Evolutionary conservation across 1,140 invertebrate genomes (phyloP).

Genomic region (Lethocerus indicus): DNA sequence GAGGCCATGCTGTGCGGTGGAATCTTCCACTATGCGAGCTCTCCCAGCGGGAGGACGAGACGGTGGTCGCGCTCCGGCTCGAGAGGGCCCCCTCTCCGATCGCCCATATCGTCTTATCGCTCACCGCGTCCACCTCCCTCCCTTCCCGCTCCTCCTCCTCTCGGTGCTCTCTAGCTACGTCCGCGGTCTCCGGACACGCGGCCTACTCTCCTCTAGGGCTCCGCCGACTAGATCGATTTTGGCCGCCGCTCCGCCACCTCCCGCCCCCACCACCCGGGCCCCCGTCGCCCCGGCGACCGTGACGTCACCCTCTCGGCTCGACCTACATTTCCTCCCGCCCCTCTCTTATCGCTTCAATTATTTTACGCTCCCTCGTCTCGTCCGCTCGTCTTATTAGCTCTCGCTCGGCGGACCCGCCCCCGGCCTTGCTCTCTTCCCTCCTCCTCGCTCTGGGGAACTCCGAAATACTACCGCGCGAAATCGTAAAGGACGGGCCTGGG

Average conservation of each 20-base stretch:
- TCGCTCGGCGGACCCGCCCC: no score
- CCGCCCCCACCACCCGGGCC: neutral
- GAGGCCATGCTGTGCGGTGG: constrained; percentile 68
- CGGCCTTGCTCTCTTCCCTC: no score
- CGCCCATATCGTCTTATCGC: neutral
- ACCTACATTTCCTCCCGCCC: neutral
- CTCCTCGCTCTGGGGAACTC: no score
- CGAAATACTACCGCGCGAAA: no score
- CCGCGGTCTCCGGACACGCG: neutral
- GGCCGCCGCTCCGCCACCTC: neutral
- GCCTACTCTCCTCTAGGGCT: neutral
- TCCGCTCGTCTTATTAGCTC: neutral
- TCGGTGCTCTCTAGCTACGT: neutral
- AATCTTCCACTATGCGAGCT: constrained; percentile 14
- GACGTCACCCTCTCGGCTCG: neutral
- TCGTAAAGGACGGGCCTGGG: no score
- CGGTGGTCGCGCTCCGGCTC: neutral
- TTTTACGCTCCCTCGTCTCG: neutral
- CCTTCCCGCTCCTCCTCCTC: neutral
- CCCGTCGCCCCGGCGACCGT: neutral
- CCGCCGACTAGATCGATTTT: neutral
- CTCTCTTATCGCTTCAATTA: neutral
- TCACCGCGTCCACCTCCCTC: neutral
- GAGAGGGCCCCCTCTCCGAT: neutral
- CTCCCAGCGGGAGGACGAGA: constrained; percentile 1